phyloP scores from a whole-genome alignment of 2,113 vertebrate genomes.

The Ammodramus savannarum region DNA sequence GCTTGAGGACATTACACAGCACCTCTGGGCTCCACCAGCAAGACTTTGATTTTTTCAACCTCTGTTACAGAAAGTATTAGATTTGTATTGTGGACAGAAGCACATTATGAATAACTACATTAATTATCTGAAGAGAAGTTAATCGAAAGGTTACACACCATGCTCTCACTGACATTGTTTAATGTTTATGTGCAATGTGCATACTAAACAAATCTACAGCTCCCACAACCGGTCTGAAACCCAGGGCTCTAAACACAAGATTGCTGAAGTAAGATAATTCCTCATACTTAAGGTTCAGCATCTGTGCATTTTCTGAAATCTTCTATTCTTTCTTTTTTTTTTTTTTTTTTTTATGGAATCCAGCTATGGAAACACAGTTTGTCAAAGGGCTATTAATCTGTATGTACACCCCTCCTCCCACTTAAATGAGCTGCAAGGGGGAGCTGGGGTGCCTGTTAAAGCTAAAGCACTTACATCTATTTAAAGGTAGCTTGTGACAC shows the following conservation, averaged over 20 bases:
- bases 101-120: neutral
- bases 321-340: conserved; percentile 32
- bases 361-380: conserved; percentile 51
- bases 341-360: neutral
- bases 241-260: neutral
- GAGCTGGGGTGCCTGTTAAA: conserved; percentile 68
- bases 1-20: neutral
- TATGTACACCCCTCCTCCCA: conserved; percentile 25
- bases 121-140: conserved; percentile 33
- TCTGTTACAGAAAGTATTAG: neutral
- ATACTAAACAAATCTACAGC: conserved; percentile 2
- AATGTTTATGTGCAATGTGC: conserved; percentile 11
- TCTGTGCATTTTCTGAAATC: conserved; percentile 15
- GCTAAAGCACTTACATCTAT: conserved; percentile 63
- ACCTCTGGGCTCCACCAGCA: neutral
- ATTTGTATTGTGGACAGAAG: neutral
- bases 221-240: neutral
- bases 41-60: neutral
- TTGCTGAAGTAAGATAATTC: conserved; percentile 1
- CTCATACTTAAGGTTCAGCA: conserved; percentile 12
- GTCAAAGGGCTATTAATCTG: conserved; percentile 69
- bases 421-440: conserved; percentile 66
- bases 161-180: neutral
- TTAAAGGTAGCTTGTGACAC: conserved; percentile 64
- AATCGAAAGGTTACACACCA: conserved; percentile 13